These are phyloP conservation scores for Papilio protenor DNA, from an alignment of 2,888 invertebrate genomes.

Conservation along the genomic window DNA sequence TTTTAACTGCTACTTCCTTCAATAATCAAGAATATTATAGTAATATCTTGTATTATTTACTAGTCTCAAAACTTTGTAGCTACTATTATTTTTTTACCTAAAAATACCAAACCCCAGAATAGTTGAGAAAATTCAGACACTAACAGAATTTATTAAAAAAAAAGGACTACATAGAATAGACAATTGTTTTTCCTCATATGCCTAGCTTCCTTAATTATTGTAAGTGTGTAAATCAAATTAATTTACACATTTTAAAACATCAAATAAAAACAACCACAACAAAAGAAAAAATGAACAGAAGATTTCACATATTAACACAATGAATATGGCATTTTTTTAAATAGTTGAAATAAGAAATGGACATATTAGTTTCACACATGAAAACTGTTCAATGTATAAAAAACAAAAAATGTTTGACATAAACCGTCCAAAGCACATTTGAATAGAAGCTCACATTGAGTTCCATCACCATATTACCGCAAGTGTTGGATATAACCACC, in stretches of 20 bases:
- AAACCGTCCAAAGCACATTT: background rate
- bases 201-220: background rate
- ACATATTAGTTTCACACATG: conserved; percentile 5
- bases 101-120: background rate
- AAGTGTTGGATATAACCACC: conserved; percentile 60
- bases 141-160: background rate
- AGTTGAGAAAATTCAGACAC: background rate
- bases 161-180: background rate
- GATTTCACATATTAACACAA: background rate
- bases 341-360: too few relatives aligned
- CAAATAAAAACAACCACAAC: background rate
- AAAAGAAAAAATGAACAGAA: background rate
- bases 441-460: conserved; percentile 28
- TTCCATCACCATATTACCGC: conserved; percentile 35
- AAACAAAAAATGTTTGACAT: background rate
- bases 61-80: background rate
- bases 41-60: background rate
- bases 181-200: background rate
- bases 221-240: background rate
- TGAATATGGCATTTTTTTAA: background rate
- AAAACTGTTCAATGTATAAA: background rate
- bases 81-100: background rate
- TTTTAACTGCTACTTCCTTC: background rate
- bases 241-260: background rate
- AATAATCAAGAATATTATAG: background rate